phyloP scores from a whole-genome alignment of 1,140 invertebrate species.

The Nasonia longicornis region DNA sequence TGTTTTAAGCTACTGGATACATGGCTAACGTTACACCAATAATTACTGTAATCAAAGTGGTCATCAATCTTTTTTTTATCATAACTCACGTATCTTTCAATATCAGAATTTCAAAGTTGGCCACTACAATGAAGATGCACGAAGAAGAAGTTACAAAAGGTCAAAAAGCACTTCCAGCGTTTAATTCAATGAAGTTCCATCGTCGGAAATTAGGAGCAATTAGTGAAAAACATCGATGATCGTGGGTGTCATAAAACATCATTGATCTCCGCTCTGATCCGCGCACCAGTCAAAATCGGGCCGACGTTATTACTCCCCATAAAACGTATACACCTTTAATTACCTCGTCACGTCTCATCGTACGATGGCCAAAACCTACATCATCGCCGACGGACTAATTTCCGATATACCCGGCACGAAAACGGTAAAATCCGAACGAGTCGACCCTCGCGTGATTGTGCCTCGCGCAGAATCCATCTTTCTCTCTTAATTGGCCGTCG shows the following conservation, averaged over 20 bases:
- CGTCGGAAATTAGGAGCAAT: not conserved
- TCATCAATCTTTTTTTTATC: not conserved
- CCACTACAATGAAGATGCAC: not conserved
- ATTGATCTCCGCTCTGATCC: not conserved
- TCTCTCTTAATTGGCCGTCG: conserved; percentile 37
- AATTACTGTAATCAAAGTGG: not conserved
- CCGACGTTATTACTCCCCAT: not conserved
- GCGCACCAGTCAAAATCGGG: not conserved
- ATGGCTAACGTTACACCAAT: not conserved
- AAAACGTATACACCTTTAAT: not conserved
- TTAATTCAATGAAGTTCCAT: not conserved
- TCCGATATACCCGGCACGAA: not conserved
- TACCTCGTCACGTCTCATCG: not conserved
- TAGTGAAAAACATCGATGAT: not conserved
- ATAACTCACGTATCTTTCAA: not conserved
- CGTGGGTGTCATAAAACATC: too few species aligned
- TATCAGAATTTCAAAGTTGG: not conserved
- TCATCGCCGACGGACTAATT: not conserved
- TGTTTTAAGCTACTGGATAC: not conserved
- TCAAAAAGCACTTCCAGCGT: not conserved
- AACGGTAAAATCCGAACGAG: not conserved
- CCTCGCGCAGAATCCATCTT: conserved; percentile 11
- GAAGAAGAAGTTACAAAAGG: not conserved
- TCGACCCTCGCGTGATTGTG: not conserved
- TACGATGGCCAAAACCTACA: not conserved